Conservation (phyloP, 2,797 vertebrate genomes). For the Euphonia xanthogaster region DNA sequence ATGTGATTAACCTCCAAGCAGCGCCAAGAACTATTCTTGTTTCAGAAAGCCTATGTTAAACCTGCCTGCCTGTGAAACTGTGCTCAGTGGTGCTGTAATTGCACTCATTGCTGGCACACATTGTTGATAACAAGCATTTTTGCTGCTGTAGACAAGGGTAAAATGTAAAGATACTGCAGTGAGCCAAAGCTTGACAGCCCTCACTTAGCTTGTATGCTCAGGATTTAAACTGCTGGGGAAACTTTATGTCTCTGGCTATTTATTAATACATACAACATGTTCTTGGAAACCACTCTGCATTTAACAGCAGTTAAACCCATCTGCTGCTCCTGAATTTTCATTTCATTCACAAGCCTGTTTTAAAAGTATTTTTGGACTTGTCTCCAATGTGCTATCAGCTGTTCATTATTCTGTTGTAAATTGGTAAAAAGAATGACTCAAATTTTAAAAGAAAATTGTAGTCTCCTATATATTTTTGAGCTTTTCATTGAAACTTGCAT, state of each 20-base stretch:
- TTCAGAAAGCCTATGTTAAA: conserved; percentile 1
- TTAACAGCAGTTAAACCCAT: conserved; percentile 74
- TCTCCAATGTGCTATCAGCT: not conserved
- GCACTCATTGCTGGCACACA: not conserved
- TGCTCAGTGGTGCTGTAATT: not conserved
- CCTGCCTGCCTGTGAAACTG: not conserved
- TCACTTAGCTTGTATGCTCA: not conserved
- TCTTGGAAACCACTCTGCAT: conserved; percentile 68
- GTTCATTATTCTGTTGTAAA: conserved; percentile 18
- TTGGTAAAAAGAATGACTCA: not conserved
- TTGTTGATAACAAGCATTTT: not conserved
- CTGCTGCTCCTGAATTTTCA: conserved; percentile 59
- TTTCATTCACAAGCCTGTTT: conserved; percentile 52
- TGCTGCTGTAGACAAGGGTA: not conserved
- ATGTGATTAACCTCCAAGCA: conserved; percentile 29
- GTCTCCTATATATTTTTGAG: not conserved
- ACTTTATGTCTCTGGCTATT: conserved; percentile 41
- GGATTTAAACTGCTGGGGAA: conserved; percentile 36
- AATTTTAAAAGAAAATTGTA: not conserved
- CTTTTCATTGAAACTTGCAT: not conserved
- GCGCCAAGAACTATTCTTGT: conserved; percentile 29
- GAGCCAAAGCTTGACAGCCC: not conserved
- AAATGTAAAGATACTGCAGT: not conserved
- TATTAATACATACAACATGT: conserved; percentile 68
- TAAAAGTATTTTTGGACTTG: conserved; percentile 50